Base-by-base conservation (phyloP, 2,113 vertebrate species). In the Cygnus atratus region DNA sequence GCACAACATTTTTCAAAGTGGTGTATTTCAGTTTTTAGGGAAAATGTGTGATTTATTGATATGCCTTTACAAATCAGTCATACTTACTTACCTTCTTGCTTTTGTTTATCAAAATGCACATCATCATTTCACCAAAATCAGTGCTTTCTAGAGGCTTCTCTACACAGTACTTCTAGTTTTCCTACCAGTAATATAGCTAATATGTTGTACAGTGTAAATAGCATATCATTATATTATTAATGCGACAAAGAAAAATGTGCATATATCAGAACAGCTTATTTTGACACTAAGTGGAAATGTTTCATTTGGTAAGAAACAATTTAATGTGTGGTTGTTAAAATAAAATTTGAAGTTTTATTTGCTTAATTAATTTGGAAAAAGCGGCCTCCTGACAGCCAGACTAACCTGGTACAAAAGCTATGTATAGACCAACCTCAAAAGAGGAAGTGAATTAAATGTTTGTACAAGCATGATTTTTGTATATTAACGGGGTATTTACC, bases 321-420 rank as follows among this genome's bases (percentile, higher is more conserved):
- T 13, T 46, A 72, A 71, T 37, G 70, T 6, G 11, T 54, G 20
- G 7, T 59, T 57, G 9, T 74, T 89, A 59, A 88, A 94, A 84
- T 78, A 5, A 81, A 87, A 92, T 72, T 2, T 39, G 39, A 84
- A 84, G 9, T 22, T 84, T 91, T 76, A 58, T 91, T 91, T 84
- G 19, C 35, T 88, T 78, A 65, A 87, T 94, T 87, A 86, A 44
- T 78, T 87, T 90, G 10, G 55, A 55, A 81, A 80, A 94, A 92
- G 8, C 24, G 88, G 18, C 29, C 35, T 84, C 25, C 61, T 79
- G 44, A 41, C 8, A 68, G 33, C 18, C 84, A 91, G 79, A 82
- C 73, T 73, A 77, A 80, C 62, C n/a, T 31, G 29, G 12, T 54
- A 16, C 4, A 44, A 31, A 84, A 95, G 24, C 20, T 22, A 48